Evolutionary conservation across 2,888 invertebrate genomes (phyloP).

Genomic region (Leptinotarsa haldemani): DNA sequence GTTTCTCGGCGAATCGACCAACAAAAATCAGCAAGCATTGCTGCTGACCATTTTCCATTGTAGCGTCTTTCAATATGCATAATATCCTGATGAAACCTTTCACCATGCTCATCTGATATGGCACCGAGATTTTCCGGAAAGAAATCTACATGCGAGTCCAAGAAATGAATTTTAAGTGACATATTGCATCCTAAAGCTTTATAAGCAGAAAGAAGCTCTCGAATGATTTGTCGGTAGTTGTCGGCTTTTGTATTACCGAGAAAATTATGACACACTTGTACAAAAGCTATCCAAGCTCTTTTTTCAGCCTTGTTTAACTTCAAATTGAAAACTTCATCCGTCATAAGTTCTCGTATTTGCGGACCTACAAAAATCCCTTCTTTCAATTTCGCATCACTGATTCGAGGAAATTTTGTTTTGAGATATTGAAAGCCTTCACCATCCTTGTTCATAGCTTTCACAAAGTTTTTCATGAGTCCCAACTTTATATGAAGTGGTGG

Average conservation of each 20-base stretch:
- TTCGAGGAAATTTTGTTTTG: background rate
- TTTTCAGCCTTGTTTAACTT: background rate
- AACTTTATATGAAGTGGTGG: background rate
- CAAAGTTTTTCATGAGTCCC: background rate
- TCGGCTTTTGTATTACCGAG: constrained; percentile 16
- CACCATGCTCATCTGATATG: no score
- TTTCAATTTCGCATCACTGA: background rate
- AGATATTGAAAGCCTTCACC: background rate
- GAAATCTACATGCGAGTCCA: constrained; percentile 25
- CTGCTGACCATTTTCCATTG: constrained; percentile 20
- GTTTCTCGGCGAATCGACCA: constrained; percentile 19
- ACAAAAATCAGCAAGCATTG: constrained; percentile 23
- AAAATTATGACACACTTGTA: constrained; percentile 9
- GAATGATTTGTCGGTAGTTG: constrained; percentile 19
- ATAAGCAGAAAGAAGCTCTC: constrained; percentile 3
- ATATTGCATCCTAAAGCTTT: constrained; percentile 30
- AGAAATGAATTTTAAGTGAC: constrained; percentile 34
- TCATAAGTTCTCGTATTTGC: background rate
- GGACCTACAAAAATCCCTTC: background rate
- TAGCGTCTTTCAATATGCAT: background rate
- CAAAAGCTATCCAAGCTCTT: constrained; percentile 3
- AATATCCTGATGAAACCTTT: no score
- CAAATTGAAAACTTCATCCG: background rate
- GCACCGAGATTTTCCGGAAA: no score
- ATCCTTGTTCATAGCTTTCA: background rate